Conservation (phyloP, 2,888 invertebrate genomes). For the Sepiola atlantica region DNA sequence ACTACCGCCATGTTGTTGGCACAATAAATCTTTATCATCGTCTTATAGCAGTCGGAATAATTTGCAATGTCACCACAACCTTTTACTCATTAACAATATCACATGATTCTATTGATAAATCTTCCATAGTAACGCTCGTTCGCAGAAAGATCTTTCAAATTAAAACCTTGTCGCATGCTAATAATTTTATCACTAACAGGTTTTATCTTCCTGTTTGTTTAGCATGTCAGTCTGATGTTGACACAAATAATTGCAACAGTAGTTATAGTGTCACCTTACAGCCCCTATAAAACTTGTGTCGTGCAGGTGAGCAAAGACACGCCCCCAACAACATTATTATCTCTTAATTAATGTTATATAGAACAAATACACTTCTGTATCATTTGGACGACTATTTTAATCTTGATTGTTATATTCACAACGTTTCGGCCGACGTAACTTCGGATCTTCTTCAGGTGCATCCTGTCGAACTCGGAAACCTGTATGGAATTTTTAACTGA, state of each 20-base stretch:
- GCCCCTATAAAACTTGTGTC: neutral
- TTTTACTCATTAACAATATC: neutral
- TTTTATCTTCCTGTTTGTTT: neutral
- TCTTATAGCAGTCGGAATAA: slow-evolving; percentile 16
- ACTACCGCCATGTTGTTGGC: neutral
- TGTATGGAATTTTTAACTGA: too few species aligned
- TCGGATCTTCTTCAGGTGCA: too few species aligned
- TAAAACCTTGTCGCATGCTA: neutral
- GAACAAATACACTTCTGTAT: too few species aligned
- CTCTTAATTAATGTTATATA: too few species aligned
- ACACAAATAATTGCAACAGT: neutral
- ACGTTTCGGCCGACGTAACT: too few species aligned
- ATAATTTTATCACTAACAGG: neutral
- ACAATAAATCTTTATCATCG: neutral
- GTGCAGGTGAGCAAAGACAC: too few species aligned
- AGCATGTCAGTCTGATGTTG: neutral
- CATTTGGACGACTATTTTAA: too few species aligned
- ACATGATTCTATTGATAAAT: neutral
- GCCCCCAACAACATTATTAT: too few species aligned
- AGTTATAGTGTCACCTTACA: neutral
- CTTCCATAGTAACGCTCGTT: slow-evolving; percentile 18
- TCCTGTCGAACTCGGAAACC: too few species aligned
- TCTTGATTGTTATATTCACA: too few species aligned
- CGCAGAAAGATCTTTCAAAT: neutral
- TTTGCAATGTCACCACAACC: neutral